Percentiles rank a stretch among this genome's conserved stretches.
Evolutionary conservation across 2,888 invertebrate species (phyloP).

Genomic region (Calameuta filiformis): DNA sequence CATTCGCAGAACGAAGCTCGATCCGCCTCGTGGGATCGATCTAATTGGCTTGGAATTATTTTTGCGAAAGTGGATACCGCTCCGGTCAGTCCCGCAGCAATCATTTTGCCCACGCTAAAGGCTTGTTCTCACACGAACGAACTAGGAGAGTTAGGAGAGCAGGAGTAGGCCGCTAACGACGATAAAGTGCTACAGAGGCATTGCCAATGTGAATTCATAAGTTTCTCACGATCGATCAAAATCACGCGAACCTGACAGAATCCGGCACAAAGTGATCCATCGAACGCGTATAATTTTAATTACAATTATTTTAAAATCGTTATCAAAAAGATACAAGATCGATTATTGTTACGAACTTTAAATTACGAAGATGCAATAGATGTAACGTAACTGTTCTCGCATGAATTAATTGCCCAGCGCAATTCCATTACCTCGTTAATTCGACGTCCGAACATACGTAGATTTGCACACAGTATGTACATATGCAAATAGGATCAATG

Average conservation of each 20-base stretch:
- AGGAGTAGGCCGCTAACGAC: background rate
- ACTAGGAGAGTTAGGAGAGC: background rate
- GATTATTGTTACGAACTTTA: background rate
- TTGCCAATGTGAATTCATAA: background rate
- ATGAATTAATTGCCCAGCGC: background rate
- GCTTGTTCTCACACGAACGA: background rate
- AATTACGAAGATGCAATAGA: background rate
- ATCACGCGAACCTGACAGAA: background rate
- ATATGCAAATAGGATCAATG: background rate
- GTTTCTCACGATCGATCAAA: background rate
- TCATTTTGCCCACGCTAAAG: background rate
- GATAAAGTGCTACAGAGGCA: background rate
- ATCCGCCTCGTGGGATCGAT: background rate
- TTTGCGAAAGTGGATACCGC: background rate
- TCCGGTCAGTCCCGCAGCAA: background rate
- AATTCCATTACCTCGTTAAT: background rate
- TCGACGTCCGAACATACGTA: background rate
- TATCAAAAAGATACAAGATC: background rate
- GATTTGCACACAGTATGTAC: background rate
- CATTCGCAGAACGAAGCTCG: background rate
- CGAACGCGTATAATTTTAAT: background rate
- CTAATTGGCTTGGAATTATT: background rate
- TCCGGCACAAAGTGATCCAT: background rate
- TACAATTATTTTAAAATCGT: background rate
- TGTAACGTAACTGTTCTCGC: background rate